Evolutionary conservation across 1,140 invertebrate genomes (phyloP).

Genomic region (Lepeophtheirus salmonis): DNA sequence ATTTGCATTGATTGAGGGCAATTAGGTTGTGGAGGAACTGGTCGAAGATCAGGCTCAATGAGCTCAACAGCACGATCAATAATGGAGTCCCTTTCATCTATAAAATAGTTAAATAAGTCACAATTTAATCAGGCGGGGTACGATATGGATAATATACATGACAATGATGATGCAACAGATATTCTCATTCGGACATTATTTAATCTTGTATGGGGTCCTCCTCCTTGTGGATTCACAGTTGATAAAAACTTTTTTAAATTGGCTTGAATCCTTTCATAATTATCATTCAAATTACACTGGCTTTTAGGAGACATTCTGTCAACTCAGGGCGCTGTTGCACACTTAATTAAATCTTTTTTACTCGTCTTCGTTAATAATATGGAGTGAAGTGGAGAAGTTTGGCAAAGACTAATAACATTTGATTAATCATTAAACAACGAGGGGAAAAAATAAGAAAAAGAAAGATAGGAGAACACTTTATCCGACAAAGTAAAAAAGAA

Average conservation of each 20-base stretch:
- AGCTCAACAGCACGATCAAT: slow-evolving; percentile 25
- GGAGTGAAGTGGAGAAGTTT: not conserved
- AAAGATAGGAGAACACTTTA: not conserved
- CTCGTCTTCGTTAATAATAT: not conserved
- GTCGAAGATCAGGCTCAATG: slow-evolving; percentile 53
- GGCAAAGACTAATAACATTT: not conserved
- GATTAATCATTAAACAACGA: not conserved
- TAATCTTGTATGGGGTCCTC: not conserved
- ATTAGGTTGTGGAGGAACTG: slow-evolving; percentile 52
- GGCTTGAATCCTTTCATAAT: not conserved
- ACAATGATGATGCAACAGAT: not conserved
- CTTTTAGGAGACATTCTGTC: not conserved
- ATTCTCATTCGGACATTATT: not conserved
- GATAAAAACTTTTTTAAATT: not conserved
- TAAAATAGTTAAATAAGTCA: not conserved
- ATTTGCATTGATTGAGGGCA: slow-evolving; percentile 56
- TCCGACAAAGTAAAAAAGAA: not conserved
- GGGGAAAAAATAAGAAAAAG: too few species aligned
- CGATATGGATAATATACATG: not conserved
- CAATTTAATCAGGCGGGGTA: too few species aligned
- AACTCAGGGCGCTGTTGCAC: too few species aligned
- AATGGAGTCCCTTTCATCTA: slow-evolving; percentile 11
- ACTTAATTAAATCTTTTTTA: too few species aligned
- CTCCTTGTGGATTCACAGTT: not conserved
- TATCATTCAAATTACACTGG: not conserved